phyloP scores from a whole-genome alignment of 2,888 invertebrate genomes.

The Heliconius ismenius region DNA sequence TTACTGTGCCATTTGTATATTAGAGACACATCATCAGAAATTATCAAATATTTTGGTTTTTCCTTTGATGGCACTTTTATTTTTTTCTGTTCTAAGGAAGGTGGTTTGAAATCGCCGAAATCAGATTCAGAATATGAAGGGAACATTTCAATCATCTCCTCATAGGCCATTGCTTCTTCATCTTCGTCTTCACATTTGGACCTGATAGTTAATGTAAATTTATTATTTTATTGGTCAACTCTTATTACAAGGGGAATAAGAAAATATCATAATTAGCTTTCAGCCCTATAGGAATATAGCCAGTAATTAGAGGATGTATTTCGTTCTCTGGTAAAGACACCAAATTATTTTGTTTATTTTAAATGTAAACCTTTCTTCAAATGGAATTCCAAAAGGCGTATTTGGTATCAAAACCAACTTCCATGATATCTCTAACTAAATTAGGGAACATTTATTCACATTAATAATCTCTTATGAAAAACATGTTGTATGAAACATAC shows the following conservation, averaged over 20 bases:
- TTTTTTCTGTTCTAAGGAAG: constrained; percentile 75
- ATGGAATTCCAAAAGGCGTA: too few species aligned
- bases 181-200: constrained; percentile 85
- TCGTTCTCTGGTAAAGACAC: too few species aligned
- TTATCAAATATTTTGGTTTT: constrained; percentile 64
- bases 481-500: too few species aligned
- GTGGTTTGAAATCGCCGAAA: constrained; percentile 85
- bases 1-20: constrained; percentile 84
- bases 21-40: constrained; percentile 80
- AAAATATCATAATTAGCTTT: background rate
- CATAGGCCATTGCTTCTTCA: constrained; percentile 85
- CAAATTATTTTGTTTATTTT: too few species aligned
- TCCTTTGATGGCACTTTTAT: constrained; percentile 55
- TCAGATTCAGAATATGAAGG: constrained; percentile 86
- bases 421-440: too few species aligned
- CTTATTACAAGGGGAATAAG: background rate
- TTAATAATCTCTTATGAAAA: too few species aligned
- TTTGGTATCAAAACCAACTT: too few species aligned
- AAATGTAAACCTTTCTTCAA: too few species aligned
- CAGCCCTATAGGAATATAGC: background rate
- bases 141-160: constrained; percentile 86
- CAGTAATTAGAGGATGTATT: background rate
- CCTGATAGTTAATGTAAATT: constrained; percentile 55
- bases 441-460: too few species aligned
- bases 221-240: background rate